These are phyloP conservation scores for Eupelmus urozonus DNA, from an alignment of 2,888 invertebrate species.

Conservation along the genomic window DNA sequence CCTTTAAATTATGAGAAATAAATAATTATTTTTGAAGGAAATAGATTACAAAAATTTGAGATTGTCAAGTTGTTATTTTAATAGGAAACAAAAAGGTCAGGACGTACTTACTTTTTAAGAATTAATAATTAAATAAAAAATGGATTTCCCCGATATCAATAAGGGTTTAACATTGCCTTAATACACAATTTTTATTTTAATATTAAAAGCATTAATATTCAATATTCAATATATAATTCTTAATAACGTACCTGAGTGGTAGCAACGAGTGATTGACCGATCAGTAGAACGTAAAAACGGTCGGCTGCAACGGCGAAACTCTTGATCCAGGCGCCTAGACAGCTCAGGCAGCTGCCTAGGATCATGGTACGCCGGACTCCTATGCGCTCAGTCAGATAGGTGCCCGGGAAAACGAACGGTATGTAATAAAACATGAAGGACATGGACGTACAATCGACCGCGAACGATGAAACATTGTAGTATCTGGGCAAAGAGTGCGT, in stretches of 20 bases:
- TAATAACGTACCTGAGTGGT: constrained; percentile 65
- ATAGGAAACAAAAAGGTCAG: too few relatives aligned
- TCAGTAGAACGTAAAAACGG: constrained; percentile 82
- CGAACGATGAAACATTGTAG: constrained; percentile 75
- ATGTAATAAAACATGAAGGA: constrained; percentile 84
- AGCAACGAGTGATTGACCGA: constrained; percentile 80
- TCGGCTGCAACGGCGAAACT: constrained; percentile 81
- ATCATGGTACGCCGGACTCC: constrained; percentile 79
- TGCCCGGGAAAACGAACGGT: constrained; percentile 82
- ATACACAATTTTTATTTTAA: too few relatives aligned
- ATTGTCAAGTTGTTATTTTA: too few relatives aligned
- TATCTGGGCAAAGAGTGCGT: constrained; percentile 68
- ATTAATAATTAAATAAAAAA: too few relatives aligned
- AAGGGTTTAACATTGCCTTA: too few relatives aligned
- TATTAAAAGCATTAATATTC: too few relatives aligned
- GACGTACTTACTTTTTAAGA: too few relatives aligned
- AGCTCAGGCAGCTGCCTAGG: constrained; percentile 80
- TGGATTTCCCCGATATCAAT: too few relatives aligned
- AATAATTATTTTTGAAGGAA: too few relatives aligned
- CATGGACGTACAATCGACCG: constrained; percentile 84
- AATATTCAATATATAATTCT: too few relatives aligned
- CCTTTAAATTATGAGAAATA: too few relatives aligned
- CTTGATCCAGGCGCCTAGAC: constrained; percentile 82
- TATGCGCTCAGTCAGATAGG: constrained; percentile 75
- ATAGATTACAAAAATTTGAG: too few relatives aligned